These are phyloP conservation scores for Lasioglossum calceatum DNA, from an alignment of 2,888 invertebrate genomes.

Conservation along the genomic window DNA sequence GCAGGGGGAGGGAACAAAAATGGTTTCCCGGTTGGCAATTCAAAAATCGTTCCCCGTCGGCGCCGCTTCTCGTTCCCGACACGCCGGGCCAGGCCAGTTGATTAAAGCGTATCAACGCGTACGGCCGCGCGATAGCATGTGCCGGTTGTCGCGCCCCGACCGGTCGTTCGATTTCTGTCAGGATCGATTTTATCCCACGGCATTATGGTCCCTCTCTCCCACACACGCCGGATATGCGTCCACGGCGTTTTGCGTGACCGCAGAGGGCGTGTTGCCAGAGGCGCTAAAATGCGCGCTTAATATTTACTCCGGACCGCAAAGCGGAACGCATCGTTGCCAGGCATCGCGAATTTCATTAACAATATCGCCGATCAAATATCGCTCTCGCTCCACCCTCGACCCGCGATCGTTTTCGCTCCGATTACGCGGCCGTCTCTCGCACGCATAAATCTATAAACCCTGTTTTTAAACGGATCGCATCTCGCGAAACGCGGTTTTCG, in stretches of 20 bases:
- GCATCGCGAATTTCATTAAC: conserved; percentile 59
- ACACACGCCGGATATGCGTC: conserved; percentile 32
- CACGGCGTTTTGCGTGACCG: conserved; percentile 51
- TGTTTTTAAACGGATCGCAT: not conserved
- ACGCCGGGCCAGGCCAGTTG: not conserved
- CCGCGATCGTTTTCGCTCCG: conserved; percentile 3
- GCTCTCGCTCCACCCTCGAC: not conserved
- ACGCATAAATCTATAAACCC: conserved; percentile 1
- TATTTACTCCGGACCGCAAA: conserved; percentile 68
- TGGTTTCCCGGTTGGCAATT: not conserved
- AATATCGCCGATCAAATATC: conserved; percentile 49
- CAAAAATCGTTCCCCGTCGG: conserved; percentile 1
- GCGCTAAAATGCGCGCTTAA: conserved; percentile 69
- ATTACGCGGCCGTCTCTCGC: not conserved
- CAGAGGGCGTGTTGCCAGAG: conserved; percentile 68
- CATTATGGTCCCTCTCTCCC: conserved; percentile 30
- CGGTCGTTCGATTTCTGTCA: conserved; percentile 48
- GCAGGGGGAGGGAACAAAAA: not conserved
- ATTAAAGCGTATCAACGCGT: conserved; percentile 20
- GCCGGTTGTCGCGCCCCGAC: conserved; percentile 37
- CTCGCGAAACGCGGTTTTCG: not conserved
- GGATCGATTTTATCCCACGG: conserved; percentile 58
- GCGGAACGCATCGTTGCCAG: conserved; percentile 54
- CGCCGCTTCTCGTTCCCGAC: not conserved
- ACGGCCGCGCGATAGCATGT: conserved; percentile 10